Percentiles rank a stretch among this genome's conserved stretches.
Evolutionary conservation across 1,140 invertebrate genomes (phyloP).

Genomic region (Meloidogyne hapla): DNA sequence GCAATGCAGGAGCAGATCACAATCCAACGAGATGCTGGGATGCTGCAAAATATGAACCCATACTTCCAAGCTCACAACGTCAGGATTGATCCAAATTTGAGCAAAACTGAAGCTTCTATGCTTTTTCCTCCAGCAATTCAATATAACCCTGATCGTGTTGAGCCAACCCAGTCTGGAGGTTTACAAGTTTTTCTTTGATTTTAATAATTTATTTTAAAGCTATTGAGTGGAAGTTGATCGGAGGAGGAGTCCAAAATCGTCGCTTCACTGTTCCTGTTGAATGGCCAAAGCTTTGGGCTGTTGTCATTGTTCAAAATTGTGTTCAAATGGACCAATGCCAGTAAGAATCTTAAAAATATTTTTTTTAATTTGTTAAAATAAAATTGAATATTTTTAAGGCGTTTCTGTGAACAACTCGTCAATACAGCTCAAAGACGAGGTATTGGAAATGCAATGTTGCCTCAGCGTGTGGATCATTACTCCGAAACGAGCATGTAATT

Average conservation of each 20-base stretch:
- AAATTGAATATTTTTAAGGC: slow-evolving; percentile 13
- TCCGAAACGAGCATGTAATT: not conserved
- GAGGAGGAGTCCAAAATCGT: not conserved
- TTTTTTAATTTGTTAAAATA: not conserved
- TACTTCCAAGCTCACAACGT: slow-evolving; percentile 34
- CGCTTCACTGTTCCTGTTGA: not conserved
- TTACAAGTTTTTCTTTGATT: not conserved
- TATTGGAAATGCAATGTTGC: slow-evolving; percentile 5
- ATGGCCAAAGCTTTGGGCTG: slow-evolving; percentile 29
- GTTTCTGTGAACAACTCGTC: slow-evolving; percentile 16
- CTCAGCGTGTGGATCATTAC: slow-evolving; percentile 12
- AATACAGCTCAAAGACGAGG: slow-evolving; percentile 12
- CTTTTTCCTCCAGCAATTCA: slow-evolving; percentile 29
- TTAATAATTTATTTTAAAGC: not conserved
- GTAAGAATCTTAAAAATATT: not conserved
- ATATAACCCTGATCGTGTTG: slow-evolving; percentile 17
- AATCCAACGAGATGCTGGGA: slow-evolving; percentile 20
- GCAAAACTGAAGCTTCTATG: slow-evolving; percentile 16
- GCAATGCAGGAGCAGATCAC: slow-evolving; percentile 25
- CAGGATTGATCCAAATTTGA: slow-evolving; percentile 29
- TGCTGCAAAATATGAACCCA: slow-evolving; percentile 26
- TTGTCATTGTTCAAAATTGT: slow-evolving; percentile 23
- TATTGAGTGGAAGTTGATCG: slow-evolving; percentile 13
- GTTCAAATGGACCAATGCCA: slow-evolving; percentile 25
- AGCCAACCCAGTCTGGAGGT: slow-evolving; percentile 23